Evolutionary conservation across 1,140 invertebrate species (phyloP), one percentile per base, ranked within the genome.

Genomic region (Heliothis subflexa): DNA sequence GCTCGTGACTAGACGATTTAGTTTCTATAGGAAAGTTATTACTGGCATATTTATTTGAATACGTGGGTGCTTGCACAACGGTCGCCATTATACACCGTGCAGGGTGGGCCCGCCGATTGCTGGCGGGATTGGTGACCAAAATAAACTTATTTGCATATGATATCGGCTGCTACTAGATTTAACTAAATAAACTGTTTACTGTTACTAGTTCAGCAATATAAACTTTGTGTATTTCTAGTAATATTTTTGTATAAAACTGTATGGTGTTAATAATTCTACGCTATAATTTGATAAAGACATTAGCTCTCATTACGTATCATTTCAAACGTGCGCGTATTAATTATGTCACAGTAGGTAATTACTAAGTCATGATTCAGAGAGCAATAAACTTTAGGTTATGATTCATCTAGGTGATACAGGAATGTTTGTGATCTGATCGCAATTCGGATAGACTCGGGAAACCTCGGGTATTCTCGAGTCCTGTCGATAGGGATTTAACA

Each of bases 1-100:
- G 85, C 79, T 90, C 91, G 92, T 93, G 91, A 93, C 90, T 90
- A 72, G 88, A 86, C 90, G 90, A 92, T 92, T 93, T 91, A 85
- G 87, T 91, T 89, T 90, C 88, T 89, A 92, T 92, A 91, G 84
- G 86, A 90, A 92, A 92, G 89, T 91, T 92, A 92, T 92, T 92
- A 88, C 86, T 77, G 83, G 82, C 87, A 91, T 88, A 89, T 90
- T 89, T 90, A 90, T 93, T 92, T 90, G 88, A 91, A 89, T 91
- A 92, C 90, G 91, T 93, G 89, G 89, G 88, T 82, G 88, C 89
- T 92, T 92, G 89, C 88, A 86, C 84, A 91, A 91, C 81, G 79
- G 83, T 86, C 87, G 88, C 89, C 68, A 88, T 86, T 87, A 85
- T 84, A 81, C 52, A 45, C 16, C 16, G 61, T 70, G 62, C 68